These are phyloP conservation scores for Melanotaenia boesemani DNA, from an alignment of 2,797 vertebrate species.

Conservation along the genomic window DNA sequence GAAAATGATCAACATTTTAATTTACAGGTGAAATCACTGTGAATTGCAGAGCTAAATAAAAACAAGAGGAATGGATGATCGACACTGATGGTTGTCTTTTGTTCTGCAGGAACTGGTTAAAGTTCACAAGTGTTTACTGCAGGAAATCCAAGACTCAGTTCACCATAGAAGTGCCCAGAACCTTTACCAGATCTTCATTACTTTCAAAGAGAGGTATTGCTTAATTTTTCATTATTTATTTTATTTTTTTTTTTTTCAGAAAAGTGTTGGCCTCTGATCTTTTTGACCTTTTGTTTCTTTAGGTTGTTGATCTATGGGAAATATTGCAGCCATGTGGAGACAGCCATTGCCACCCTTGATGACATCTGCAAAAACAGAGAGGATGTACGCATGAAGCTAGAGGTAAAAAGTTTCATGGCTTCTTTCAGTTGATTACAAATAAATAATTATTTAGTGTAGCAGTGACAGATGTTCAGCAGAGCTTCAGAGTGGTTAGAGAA, in stretches of 20 bases:
- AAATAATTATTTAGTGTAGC: neutral
- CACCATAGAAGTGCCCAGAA: slow-evolving; percentile 91
- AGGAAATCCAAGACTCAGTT: slow-evolving; percentile 93
- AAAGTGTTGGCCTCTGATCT: neutral
- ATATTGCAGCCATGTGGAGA: slow-evolving; percentile 97
- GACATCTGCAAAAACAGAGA: slow-evolving; percentile 94
- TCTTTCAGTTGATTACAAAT: neutral
- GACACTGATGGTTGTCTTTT: slow-evolving; percentile 6
- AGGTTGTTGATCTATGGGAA: slow-evolving; percentile 97
- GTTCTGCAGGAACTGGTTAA: slow-evolving; percentile 91
- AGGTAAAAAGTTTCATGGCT: slow-evolving; percentile 76
- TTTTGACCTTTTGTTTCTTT: slow-evolving; percentile 1
- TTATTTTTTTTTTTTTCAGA: no score
- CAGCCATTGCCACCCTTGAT: slow-evolving; percentile 91
- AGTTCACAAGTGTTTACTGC: slow-evolving; percentile 91
- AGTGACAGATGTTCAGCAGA: neutral
- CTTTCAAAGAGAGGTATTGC: slow-evolving; percentile 93
- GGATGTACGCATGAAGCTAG: slow-evolving; percentile 94
- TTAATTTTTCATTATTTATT: neutral
- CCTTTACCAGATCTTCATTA: slow-evolving; percentile 94
- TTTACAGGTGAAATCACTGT: neutral
- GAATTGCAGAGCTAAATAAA: neutral
- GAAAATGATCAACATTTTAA: neutral
- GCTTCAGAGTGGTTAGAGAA: slow-evolving; percentile 20
- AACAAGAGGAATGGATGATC: neutral